Evolutionary conservation across 1,140 invertebrate species (phyloP), one percentile per base, ranked within the genome.

Genomic region (Drosophila jambulina): DNA sequence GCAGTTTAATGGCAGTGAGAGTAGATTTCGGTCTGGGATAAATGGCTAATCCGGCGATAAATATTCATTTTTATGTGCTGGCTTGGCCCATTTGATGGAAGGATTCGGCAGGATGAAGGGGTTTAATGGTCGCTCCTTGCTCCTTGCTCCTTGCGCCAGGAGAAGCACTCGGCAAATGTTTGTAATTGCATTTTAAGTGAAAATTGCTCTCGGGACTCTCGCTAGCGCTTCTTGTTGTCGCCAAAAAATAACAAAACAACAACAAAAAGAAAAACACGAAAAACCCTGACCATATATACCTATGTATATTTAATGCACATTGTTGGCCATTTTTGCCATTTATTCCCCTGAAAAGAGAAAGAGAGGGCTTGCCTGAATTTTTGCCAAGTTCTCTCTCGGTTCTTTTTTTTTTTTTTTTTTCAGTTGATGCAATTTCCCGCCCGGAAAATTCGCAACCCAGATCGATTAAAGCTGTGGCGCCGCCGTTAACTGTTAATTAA

Each of bases 171-270:
- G 51, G 36, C 69, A 69, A 79, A 61, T 57, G 65, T 40, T 56
- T 76, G 64, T 67, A 81, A 80, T 81, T 81, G 78, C 79, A 81
- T 80, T 81, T 76, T 81, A 81, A 81, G 65, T 76, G 65, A 57
- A 62, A 42, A 60, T 81, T 75, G 60, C 49, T 43, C 51, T 70
- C 45, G 54, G 45, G 60, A 65, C 43, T 76, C 70, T 48, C 12
- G 49, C 29, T 27, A 15, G 36, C 17, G 59, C 15, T 61, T 46
- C 38, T 59, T 32, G 57, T 59, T 32, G 57, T 59, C 57, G 40
- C 58, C 19, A 15, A 19, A 17, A 40, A 19, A 40, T 34, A 6
- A 6, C 9, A 32, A 32, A 32, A 32, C 12, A 12, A 2, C 0
- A 40, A 42, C 9, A 19, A 19, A 42, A 42, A 19, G 1, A 43